Conservation (phyloP, 37 sponge, comb jelly and placozoan genomes). For the Crambe crambe region DNA sequence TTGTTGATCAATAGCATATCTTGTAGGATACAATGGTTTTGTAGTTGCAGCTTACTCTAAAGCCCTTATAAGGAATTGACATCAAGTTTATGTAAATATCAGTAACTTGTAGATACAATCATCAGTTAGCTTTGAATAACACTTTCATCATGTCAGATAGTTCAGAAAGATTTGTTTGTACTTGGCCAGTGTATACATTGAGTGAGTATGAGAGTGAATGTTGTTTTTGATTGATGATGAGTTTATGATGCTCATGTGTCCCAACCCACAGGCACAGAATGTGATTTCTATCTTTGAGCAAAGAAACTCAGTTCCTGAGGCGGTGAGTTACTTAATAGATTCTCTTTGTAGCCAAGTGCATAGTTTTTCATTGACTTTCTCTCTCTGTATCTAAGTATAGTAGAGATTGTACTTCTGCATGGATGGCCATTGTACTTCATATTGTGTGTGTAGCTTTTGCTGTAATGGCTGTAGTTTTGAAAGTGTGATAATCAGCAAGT, state of each 20-base stretch:
- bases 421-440: no score
- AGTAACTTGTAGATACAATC: background rate
- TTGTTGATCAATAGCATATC: background rate
- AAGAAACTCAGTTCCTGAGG: background rate
- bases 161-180: background rate
- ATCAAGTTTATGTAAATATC: background rate
- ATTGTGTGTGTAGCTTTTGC: no score
- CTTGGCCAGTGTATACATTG: no score
- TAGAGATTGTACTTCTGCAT: no score
- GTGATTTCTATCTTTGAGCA: conserved; percentile 33
- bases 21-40: no score
- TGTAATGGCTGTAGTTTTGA: no score
- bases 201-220: no score
- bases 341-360: background rate
- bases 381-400: background rate
- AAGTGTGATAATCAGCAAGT: no score
- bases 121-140: background rate
- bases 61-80: no score
- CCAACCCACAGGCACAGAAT: background rate
- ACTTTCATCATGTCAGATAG: background rate
- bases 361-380: background rate
- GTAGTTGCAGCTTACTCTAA: no score
- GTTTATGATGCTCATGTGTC: no score
- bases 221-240: no score
- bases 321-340: conserved; percentile 4